Percentiles rank a stretch among this genome's conserved stretches.
Conservation (phyloP, 1,140 invertebrate genomes). For the Armadillidium nasatum region DNA sequence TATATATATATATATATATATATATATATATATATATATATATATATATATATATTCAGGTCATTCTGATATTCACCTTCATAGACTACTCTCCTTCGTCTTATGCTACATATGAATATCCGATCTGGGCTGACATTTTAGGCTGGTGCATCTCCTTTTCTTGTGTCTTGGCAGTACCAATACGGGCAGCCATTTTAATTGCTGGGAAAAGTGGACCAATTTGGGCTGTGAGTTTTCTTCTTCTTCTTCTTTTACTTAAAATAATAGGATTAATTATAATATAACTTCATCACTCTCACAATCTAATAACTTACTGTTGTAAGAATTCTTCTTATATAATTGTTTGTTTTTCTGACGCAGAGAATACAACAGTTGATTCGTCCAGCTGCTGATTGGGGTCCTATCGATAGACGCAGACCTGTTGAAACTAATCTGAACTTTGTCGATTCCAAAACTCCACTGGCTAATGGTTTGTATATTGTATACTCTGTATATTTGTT, state of each 20-base stretch:
- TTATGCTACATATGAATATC: slow-evolving; percentile 69
- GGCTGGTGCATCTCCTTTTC: slow-evolving; percentile 63
- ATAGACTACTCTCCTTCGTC: slow-evolving; percentile 70
- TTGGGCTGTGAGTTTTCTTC: slow-evolving; percentile 35
- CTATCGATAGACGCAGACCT: slow-evolving; percentile 31
- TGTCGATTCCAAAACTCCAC: slow-evolving; percentile 43
- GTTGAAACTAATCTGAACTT: slow-evolving; percentile 33
- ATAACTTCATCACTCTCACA: not conserved
- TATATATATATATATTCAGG: slow-evolving; percentile 51
- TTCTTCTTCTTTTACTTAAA: not conserved
- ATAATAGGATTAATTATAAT: not conserved
- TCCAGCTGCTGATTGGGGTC: slow-evolving; percentile 49
- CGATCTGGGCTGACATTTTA: slow-evolving; percentile 68
- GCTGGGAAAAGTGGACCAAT: slow-evolving; percentile 40
- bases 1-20: too few species aligned
- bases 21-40: too few species aligned
- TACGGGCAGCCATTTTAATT: slow-evolving; percentile 38
- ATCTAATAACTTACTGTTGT: not conserved
- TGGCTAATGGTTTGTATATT: slow-evolving; percentile 35
- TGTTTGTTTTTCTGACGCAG: slow-evolving; percentile 35
- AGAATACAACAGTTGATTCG: slow-evolving; percentile 47
- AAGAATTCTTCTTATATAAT: too few species aligned
- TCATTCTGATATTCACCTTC: slow-evolving; percentile 76
- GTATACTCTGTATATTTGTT: too few species aligned
- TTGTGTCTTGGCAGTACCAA: slow-evolving; percentile 35